Evolutionary conservation across 2,888 invertebrate genomes (phyloP).

Genomic region (Hypena proboscidalis): DNA sequence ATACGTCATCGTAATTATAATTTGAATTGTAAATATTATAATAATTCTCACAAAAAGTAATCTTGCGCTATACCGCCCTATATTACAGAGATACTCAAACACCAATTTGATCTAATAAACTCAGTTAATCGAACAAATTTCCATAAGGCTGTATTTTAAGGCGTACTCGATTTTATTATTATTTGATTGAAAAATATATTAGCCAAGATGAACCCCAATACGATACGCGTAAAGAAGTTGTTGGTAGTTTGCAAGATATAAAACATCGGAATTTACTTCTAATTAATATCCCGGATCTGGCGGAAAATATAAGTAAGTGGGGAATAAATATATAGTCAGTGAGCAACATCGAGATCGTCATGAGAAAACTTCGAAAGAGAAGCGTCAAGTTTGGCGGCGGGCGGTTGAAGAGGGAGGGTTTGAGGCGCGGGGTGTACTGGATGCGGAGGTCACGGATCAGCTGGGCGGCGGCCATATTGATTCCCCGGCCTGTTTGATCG

Average conservation of each 20-base stretch:
- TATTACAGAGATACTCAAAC: neutral
- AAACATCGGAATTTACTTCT: conserved; percentile 13
- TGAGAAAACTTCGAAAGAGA: conserved; percentile 69
- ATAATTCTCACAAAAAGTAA: neutral
- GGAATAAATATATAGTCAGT: conserved; percentile 46
- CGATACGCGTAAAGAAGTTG: neutral
- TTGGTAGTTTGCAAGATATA: conserved; percentile 2
- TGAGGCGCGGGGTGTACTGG: conserved; percentile 57
- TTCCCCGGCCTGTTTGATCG: conserved; percentile 84
- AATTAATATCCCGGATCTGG: conserved; percentile 26
- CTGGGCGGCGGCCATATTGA: conserved; percentile 85
- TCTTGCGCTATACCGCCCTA: neutral
- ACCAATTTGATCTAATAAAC: conserved; percentile 1
- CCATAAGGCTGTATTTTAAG: neutral
- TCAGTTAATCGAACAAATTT: conserved; percentile 2
- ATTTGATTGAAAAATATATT: neutral
- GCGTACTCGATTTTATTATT: neutral
- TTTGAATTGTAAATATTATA: neutral
- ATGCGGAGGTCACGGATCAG: conserved; percentile 82
- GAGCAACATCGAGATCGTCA: conserved; percentile 57
- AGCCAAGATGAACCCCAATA: neutral
- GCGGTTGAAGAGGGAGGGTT: conserved; percentile 47
- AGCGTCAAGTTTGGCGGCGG: conserved; percentile 69
- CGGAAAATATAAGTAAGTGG: conserved; percentile 33
- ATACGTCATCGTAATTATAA: too few species aligned